These are phyloP conservation scores for Buceros bicornis DNA, from an alignment of 2,797 vertebrate species.

Conservation along the genomic window DNA sequence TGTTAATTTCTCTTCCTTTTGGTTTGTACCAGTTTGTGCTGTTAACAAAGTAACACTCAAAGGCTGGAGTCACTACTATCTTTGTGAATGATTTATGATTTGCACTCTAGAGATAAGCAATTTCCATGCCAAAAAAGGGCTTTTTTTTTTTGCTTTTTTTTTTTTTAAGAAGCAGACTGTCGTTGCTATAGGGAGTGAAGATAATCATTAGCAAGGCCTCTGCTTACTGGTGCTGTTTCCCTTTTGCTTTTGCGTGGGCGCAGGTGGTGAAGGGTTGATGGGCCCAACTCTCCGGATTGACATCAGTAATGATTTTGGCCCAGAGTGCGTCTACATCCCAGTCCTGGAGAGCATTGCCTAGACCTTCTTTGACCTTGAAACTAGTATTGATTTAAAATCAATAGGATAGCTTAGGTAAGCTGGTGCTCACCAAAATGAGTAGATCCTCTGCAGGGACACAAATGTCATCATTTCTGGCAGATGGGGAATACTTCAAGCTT, in stretches of 20 bases:
- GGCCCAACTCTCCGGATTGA: neutral
- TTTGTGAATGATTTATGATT: constrained; percentile 80
- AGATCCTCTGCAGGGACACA: neutral
- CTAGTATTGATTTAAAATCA: constrained; percentile 18
- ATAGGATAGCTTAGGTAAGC: neutral
- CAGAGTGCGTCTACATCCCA: neutral
- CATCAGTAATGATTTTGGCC: constrained; percentile 7
- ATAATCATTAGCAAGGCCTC: constrained; percentile 22
- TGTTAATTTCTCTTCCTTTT: constrained; percentile 77
- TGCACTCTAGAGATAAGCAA: constrained; percentile 73
- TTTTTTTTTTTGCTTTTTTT: neutral
- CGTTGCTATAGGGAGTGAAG: neutral
- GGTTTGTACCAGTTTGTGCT: constrained; percentile 68
- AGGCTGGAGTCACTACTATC: constrained; percentile 74
- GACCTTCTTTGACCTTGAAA: constrained; percentile 42
- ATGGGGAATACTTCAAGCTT: neutral
- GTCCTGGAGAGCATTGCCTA: neutral
- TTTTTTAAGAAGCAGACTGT: neutral
- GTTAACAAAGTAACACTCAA: constrained; percentile 76
- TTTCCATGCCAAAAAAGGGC: constrained; percentile 64
- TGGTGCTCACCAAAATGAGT: neutral
- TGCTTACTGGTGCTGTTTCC: neutral
- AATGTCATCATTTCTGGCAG: neutral
- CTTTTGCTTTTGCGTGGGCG: neutral
- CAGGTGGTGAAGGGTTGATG: neutral